These are phyloP conservation scores for Leucophora obtusa DNA, from an alignment of 2,888 invertebrate species.

Conservation along the genomic window DNA sequence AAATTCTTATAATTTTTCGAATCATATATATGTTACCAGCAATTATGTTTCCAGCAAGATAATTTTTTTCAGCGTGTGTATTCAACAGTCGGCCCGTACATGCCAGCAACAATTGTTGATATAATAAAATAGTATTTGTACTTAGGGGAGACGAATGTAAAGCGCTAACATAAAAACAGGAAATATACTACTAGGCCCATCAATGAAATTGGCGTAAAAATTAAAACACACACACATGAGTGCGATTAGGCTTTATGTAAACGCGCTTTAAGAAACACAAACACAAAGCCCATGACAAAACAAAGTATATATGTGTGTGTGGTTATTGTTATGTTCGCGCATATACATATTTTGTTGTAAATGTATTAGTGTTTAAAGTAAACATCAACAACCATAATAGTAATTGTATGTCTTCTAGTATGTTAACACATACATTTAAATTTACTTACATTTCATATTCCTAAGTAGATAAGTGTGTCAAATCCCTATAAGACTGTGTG, in stretches of 20 bases:
- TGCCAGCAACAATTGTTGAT: conserved; percentile 17
- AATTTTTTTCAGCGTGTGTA: too few species aligned
- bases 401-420: not conserved
- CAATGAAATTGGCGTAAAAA: conserved; percentile 17
- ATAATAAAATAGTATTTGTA: too few species aligned
- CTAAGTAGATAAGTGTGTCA: not conserved
- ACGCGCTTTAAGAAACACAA: not conserved
- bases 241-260: not conserved
- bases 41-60: too few species aligned
- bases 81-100: not conserved
- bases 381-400: not conserved
- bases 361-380: not conserved
- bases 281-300: not conserved
- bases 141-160: not conserved
- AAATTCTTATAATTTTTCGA: too few species aligned
- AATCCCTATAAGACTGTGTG: not conserved
- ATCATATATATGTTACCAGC: too few species aligned
- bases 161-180: conserved; percentile 8
- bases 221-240: not conserved
- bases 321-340: not conserved
- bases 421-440: not conserved
- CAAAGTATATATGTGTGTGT: too few species aligned
- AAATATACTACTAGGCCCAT: conserved; percentile 15
- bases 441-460: not conserved
- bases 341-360: not conserved